Base-by-base conservation (phyloP, 2,888 invertebrate genomes). In the Conchocele bisecta region DNA sequence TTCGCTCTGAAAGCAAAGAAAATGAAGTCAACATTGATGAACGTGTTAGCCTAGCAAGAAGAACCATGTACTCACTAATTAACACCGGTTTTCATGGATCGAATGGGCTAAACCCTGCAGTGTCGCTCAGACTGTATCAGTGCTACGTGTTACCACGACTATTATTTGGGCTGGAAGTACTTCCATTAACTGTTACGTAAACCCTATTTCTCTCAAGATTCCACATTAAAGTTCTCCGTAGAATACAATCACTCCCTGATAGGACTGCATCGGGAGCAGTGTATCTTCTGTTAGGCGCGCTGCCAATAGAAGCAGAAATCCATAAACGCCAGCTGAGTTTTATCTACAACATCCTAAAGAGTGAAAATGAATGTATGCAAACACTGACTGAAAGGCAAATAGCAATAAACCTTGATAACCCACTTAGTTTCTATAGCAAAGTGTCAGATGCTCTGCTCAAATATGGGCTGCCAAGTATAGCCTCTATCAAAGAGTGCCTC, bases 291-390 rank as follows among this genome's bases (percentile, higher is more conserved):
- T 5, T 53, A 33, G 33, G 31, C 4, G 31, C 53, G 4, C 33
- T 33, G 9, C 53, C 53, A n/a, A 11, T 53, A 13, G 29, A 33
- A n/a, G 53, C 53, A n/a, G 53, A 53, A 53, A 22, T 53, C 3
- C 53, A 53, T 53, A 33, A 29, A 22, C 28, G 53, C 11, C 53
- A 53, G n/a, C 20, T 53, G 17, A 17, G 33, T 29, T n/a, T 53
- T 13, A 11, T 46, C 11, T 46, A 46, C 15, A 46, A 46, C 24
- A 46, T 46, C 15, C 15, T 46, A 17, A 20, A 11, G 13, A 11
- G 11, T 4, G 9, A 9, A 5, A 46, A 46, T 28, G 15, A 46
- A 46, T 26, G 26, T 20, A 46, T 46, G 9, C 5, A 28, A 20
- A 28, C 24, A 7, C n/a, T 46, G 20, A 22, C 37, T 7, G 20